Evolutionary conservation across 2,113 vertebrate species (phyloP).

Genomic region (Chionis minor): DNA sequence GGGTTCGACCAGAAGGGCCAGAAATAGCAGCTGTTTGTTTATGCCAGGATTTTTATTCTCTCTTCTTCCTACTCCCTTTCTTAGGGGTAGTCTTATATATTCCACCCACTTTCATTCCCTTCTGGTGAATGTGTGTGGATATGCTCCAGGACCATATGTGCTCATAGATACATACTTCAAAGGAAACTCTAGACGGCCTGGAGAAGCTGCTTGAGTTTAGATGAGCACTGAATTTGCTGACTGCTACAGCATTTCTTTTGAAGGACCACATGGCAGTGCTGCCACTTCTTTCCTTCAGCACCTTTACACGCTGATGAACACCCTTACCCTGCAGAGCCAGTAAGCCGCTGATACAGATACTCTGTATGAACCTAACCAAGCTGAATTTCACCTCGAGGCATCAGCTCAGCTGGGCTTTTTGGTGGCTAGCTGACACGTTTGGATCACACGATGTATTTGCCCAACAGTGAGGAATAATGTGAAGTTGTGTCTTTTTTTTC

Average conservation of each 20-base stretch:
- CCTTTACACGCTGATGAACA: background rate
- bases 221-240: slow-evolving; percentile 16
- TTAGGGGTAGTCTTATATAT: slow-evolving; percentile 48
- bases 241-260: slow-evolving; percentile 39
- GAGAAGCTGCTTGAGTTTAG: slow-evolving; percentile 42
- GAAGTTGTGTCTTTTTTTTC: background rate
- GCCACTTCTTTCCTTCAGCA: slow-evolving; percentile 9
- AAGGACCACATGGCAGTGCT: slow-evolving; percentile 6
- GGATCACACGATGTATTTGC: background rate
- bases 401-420: background rate
- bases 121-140: slow-evolving; percentile 54
- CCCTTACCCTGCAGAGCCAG: background rate
- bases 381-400: background rate
- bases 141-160: slow-evolving; percentile 58
- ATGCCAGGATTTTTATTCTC: slow-evolving; percentile 46
- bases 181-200: slow-evolving; percentile 33
- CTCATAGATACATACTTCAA: slow-evolving; percentile 27
- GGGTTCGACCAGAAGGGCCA: background rate
- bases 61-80: slow-evolving; percentile 42
- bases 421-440: background rate
- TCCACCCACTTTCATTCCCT: slow-evolving; percentile 52
- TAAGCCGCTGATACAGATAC: background rate
- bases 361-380: background rate
- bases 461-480: background rate
- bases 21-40: slow-evolving; percentile 60